phyloP scores from a whole-genome alignment of 2,797 vertebrate genomes.

The Ispidina lecontei region DNA sequence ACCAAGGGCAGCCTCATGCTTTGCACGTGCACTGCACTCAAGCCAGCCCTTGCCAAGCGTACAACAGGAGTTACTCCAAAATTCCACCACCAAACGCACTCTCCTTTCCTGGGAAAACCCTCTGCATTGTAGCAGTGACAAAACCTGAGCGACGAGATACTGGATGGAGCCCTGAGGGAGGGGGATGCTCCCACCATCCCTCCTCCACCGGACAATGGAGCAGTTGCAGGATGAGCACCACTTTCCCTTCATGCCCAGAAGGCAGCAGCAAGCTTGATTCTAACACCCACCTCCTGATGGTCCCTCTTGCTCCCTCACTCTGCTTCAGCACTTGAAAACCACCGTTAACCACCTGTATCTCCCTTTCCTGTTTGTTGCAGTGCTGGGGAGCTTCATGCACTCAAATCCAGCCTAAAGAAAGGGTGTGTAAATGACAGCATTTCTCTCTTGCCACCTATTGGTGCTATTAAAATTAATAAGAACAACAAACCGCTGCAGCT shows the following conservation, averaged over 20 bases:
- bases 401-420: not conserved
- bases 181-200: fast-evolving
- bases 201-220: not conserved
- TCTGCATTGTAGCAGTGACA: not conserved
- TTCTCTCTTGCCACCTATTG: not conserved
- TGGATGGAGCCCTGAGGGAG: fast-evolving
- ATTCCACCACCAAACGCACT: not conserved
- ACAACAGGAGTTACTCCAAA: not conserved
- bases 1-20: fast-evolving
- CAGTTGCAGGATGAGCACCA: not conserved
- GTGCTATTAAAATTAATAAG: slow-evolving; percentile 20
- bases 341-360: not conserved
- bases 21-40: not conserved
- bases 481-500: not conserved
- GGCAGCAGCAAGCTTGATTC: not conserved
- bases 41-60: fast-evolving
- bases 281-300: not conserved
- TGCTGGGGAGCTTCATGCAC: not conserved
- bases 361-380: not conserved
- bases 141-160: fast-evolving
- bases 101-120: not conserved
- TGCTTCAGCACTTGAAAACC: not conserved
- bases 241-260: not conserved
- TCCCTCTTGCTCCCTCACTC: not conserved
- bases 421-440: not conserved